Base-by-base conservation (phyloP, 2,797 vertebrate species). In the Tarsius wallacei region DNA sequence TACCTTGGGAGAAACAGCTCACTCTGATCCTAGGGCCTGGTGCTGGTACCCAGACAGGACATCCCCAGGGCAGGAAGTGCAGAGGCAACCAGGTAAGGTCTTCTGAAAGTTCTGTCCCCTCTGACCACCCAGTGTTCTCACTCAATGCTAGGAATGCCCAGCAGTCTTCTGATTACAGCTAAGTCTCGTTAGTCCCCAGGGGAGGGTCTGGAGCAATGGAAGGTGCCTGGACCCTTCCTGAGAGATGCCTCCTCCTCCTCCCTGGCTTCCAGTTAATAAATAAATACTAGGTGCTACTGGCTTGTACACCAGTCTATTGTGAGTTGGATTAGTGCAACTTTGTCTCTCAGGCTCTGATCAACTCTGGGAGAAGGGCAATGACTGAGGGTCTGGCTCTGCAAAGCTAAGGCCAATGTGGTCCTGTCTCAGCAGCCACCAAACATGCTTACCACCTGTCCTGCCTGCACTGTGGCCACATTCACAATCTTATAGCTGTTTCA, bases 271-370 rank as follows among this genome's bases (percentile, higher is more conserved):
- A 42, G 66, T 59, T 87, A 81, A 10, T 84, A 89, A 61, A 42
- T 31, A 87, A 63, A 9, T 42, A 22, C 47, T 33, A 42, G 28
- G 84, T 42, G 17, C 24, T 87, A 53, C 66, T 12, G 8, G 76
- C 33, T 63, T 85, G 5, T 53, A 49, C 4, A 14, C 22, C 49
- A 87, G 80, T 31, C 12, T 57, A 1, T 4, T n/a, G n/a, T 77
- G 81, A 87, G 15, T 73, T 53, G 36, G 68, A 36, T 81, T 71
- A 33, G 14, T 77, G 15, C 11, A 70, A 53, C 51, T 90, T 81
- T 76, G 81, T 31, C 71, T 85, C 49, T 49, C 61, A 28, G 89
- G 74, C 11, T 97, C 70, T n/a, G 19, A 31, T 84, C 47, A 80
- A 3, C 19, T 68, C 47, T 17, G 5, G 33, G 24, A 94, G 51